Evolutionary conservation across 2,888 invertebrate species (phyloP), one percentile per base, ranked within the genome.

Genomic region (Sminthurinus aureus): DNA sequence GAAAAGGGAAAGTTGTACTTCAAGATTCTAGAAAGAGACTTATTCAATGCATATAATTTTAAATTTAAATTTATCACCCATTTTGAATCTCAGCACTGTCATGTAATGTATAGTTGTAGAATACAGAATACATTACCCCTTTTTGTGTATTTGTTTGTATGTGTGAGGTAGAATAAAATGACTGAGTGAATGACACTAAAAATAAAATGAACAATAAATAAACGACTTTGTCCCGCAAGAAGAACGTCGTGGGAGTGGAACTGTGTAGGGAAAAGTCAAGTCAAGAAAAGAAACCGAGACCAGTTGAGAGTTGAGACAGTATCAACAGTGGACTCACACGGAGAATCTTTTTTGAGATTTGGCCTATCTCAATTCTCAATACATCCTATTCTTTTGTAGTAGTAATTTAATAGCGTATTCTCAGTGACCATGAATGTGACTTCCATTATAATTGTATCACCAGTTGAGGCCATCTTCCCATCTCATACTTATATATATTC

Each of bases 181-280:
- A 80, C 71, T 80, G 80, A 80, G 67, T 80, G 79, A 79, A 69
- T 79, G 80, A 73, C 71, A 80, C 80, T 80, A 73, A 80, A 80
- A 80, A 80, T 80, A 80, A 80, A 80, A 80, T 73, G 80, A 58
- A 80, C 80, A 80, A 71, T 80, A 80, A 80, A 80, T 80, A 80
- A 80, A 80, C 50, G 71, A 51, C 80, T 80, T 71, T 80, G 80
- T 80, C 80, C 80, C 26, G 9, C 71, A 26, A 69, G 58, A 18
- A 58, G 58, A 15, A 26, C 80, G 18, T 80, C 73, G 52, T 80
- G 80, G 80, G 80, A 24, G 71, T 24, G 24, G 58, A 58, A 15
- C 0, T 15, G 58, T 15, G 38, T 38, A 38, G 6, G 38, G 58
- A 58, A 0, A 38, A 6, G 3, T 38, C n/a, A n/a, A n/a, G n/a